These are phyloP conservation scores for Glyptemys insculpta DNA, from an alignment of 2,797 vertebrate genomes.

Conservation along the genomic window DNA sequence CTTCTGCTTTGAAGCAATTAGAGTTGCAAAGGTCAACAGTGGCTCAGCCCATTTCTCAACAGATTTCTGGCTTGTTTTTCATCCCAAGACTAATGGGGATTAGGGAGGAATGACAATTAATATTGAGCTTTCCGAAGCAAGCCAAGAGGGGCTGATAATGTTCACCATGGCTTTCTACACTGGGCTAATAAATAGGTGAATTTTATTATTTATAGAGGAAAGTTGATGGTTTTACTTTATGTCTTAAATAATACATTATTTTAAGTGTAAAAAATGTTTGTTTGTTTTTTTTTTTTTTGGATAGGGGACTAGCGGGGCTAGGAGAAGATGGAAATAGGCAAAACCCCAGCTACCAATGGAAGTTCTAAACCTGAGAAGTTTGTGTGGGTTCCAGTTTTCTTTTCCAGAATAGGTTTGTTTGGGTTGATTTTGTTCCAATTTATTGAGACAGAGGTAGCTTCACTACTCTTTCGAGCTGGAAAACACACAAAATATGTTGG, in stretches of 20 bases:
- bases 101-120: slow-evolving; percentile 68
- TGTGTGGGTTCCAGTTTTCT: slow-evolving; percentile 9
- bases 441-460: slow-evolving; percentile 64
- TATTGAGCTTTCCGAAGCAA: slow-evolving; percentile 35
- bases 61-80: slow-evolving; percentile 73
- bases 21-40: slow-evolving; percentile 75
- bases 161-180: slow-evolving; percentile 11
- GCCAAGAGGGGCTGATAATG: slow-evolving; percentile 28
- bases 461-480: slow-evolving; percentile 22
- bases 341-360: slow-evolving; percentile 23
- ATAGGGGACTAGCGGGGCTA: not conserved
- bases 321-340: slow-evolving; percentile 24
- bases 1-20: slow-evolving; percentile 64
- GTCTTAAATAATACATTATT: slow-evolving; percentile 35
- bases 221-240: slow-evolving; percentile 27
- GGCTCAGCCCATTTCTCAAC: slow-evolving; percentile 65
- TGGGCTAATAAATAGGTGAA: slow-evolving; percentile 34
- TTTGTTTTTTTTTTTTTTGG: not conserved
- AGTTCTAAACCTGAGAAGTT: slow-evolving; percentile 16
- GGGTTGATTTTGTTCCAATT: slow-evolving; percentile 8
- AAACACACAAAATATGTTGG: slow-evolving; percentile 62
- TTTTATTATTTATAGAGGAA: slow-evolving; percentile 30
- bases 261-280: slow-evolving; percentile 27
- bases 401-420: slow-evolving; percentile 54
- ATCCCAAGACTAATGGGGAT: slow-evolving; percentile 43